Evolutionary conservation across 2,888 invertebrate species (phyloP), one percentile per base, ranked within the genome.

Genomic region (Noctua janthina): DNA sequence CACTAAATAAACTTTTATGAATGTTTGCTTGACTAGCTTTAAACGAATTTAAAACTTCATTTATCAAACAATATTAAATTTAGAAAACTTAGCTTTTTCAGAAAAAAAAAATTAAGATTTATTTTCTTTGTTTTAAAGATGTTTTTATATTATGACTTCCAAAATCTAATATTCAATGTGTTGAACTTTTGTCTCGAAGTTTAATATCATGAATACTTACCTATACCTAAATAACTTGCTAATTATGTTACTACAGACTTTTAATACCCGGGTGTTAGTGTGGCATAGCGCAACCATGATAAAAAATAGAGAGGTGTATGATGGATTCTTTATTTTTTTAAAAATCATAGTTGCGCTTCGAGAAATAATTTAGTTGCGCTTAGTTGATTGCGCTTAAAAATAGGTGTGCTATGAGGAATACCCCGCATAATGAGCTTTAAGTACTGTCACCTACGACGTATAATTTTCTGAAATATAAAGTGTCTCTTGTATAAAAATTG

Each of bases 41-140:
- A 56, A 67, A 74, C 20, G 35, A 74, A 72, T 46, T 82, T 59
- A 29, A 70, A 74, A n/a, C 35, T 67, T 59, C 39, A 83, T 79
- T 76, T 79, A 20, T 68, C 64, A 78, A 72, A 67, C 77, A 39
- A 15, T 46, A 17, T 23, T 23, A 51, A 39, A 2, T 8, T 56
- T n/a, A 39, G 10, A 10, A 66, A 23, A 68, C 46, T 68, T 46
- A 46, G 15, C n/a, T 29, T 64, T 62, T 76, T 49, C 29, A 29
- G n/a, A 35, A 15, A 49, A 5, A 5, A 54, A 49, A 39, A 59
- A 29, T 4, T 6, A 29, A 46, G 23, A 43, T 15, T 17, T n/a
- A 64, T 35, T 68, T 68, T 68, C 46, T 68, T 68, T 46, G n/a
- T 46, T 29, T n/a, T 17, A 17, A 29, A 29, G 17, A 29, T 68